These are phyloP conservation scores for Sapayoa aenigma DNA, from an alignment of 2,113 vertebrate species.

Conservation along the genomic window DNA sequence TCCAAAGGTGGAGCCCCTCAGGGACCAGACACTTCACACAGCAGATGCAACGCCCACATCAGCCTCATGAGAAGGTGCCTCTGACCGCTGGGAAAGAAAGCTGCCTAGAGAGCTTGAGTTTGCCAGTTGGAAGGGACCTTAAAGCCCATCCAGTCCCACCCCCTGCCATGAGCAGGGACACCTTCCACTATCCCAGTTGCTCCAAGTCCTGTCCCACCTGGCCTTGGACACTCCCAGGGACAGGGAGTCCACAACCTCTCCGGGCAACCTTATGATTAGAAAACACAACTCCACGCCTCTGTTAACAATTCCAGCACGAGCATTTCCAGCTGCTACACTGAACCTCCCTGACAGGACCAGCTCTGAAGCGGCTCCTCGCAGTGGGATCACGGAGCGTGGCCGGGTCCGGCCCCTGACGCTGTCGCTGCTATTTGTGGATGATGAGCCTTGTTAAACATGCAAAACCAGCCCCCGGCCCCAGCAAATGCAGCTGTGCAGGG, in stretches of 20 bases:
- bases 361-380: neutral
- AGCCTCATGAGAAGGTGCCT: neutral
- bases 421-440: neutral
- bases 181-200: neutral
- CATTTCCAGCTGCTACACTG: neutral
- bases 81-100: neutral
- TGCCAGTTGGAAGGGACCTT: neutral
- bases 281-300: neutral
- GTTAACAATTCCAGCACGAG: accelerated
- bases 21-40: too few species aligned
- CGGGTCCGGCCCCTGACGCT: neutral
- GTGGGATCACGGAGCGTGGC: neutral
- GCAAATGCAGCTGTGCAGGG: neutral
- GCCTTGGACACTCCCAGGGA: neutral
- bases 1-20: neutral
- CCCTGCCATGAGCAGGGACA: neutral
- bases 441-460: neutral
- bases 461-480: neutral
- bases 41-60: neutral
- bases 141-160: neutral
- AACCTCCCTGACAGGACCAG: neutral
- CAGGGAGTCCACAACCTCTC: neutral
- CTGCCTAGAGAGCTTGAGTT: too few species aligned
- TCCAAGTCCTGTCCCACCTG: neutral
- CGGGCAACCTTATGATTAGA: neutral